phyloP scores from a whole-genome alignment of 1,140 invertebrate species.

The Littorina saxatilis region DNA sequence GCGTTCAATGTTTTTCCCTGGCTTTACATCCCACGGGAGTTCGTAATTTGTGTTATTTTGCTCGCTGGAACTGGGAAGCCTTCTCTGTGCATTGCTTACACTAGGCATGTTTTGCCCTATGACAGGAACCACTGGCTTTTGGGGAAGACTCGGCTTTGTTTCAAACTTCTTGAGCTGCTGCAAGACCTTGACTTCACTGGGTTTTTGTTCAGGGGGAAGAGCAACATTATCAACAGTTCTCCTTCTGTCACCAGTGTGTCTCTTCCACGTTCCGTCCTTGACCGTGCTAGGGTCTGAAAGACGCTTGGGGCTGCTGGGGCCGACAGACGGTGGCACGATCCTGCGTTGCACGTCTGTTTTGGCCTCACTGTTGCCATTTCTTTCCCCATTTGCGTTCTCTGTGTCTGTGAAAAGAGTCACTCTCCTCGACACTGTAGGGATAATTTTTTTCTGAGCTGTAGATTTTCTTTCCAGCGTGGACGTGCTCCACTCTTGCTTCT shows the following conservation, averaged over 20 bases:
- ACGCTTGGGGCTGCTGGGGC: slow-evolving; percentile 10
- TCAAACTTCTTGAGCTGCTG: slow-evolving; percentile 20
- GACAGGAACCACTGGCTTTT: background rate
- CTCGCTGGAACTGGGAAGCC: background rate
- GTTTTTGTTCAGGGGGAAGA: background rate
- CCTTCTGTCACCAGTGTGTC: slow-evolving; percentile 9
- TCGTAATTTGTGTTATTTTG: slow-evolving; percentile 13
- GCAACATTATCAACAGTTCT: slow-evolving; percentile 29
- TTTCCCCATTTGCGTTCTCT: background rate
- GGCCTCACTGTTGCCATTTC: background rate
- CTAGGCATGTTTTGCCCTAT: background rate
- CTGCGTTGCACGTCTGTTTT: background rate
- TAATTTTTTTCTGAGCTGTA: background rate
- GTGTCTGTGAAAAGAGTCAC: slow-evolving; percentile 16
- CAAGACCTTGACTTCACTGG: slow-evolving; percentile 5
- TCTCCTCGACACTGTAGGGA: slow-evolving; percentile 9
- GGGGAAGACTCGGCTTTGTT: slow-evolving; percentile 29
- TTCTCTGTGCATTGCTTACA: background rate
- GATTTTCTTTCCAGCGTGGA: slow-evolving; percentile 23
- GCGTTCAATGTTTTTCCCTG: slow-evolving; percentile 18
- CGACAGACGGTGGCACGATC: background rate
- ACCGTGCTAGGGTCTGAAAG: slow-evolving; percentile 16
- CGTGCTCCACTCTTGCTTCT: background rate
- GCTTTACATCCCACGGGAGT: slow-evolving; percentile 16
- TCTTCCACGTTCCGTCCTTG: background rate